A percentile compares a stretch with the other conserved stretches of the same genome.
Evolutionary conservation across 2,797 vertebrate genomes (phyloP).

Genomic region (Leptoclinus maculatus): DNA sequence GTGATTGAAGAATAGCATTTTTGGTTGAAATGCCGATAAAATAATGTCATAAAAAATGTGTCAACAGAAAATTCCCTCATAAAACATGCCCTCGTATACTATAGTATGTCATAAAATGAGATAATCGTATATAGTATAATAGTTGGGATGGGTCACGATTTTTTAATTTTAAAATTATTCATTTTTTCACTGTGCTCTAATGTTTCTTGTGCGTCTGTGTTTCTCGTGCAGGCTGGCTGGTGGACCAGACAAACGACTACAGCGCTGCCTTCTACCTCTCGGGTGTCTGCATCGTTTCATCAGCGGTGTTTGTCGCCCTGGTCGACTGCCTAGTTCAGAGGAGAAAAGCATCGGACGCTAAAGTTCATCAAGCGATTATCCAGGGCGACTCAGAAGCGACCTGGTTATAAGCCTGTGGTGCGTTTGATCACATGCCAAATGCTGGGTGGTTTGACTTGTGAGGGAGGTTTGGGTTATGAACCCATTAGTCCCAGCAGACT

Average conservation of each 20-base stretch:
- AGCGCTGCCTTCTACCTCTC: slow-evolving; percentile 77
- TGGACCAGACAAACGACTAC: slow-evolving; percentile 68
- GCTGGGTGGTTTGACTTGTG: background rate
- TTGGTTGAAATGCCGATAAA: no score
- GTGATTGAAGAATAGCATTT: no score
- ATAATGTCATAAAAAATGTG: no score
- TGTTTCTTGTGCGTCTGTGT: no score
- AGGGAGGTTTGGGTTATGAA: background rate
- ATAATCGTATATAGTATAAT: no score
- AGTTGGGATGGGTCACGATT: no score
- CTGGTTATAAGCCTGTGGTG: background rate
- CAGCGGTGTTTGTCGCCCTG: slow-evolving; percentile 69
- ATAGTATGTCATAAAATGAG: no score
- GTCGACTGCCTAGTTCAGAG: slow-evolving; percentile 68
- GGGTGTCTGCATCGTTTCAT: slow-evolving; percentile 68
- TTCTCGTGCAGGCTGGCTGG: slow-evolving; percentile 75
- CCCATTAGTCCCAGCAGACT: background rate
- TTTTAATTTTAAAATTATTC: no score
- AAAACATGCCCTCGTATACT: no score
- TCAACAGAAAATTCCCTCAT: no score
- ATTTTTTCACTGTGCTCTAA: no score
- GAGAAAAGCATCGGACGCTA: slow-evolving; percentile 26
- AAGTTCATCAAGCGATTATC: background rate
- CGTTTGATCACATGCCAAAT: background rate
- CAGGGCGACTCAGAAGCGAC: background rate